A percentile compares a stretch with the other conserved stretches of the same genome.
phyloP scores from a whole-genome alignment of 2,888 invertebrate genomes.

The Lymantria dispar region DNA sequence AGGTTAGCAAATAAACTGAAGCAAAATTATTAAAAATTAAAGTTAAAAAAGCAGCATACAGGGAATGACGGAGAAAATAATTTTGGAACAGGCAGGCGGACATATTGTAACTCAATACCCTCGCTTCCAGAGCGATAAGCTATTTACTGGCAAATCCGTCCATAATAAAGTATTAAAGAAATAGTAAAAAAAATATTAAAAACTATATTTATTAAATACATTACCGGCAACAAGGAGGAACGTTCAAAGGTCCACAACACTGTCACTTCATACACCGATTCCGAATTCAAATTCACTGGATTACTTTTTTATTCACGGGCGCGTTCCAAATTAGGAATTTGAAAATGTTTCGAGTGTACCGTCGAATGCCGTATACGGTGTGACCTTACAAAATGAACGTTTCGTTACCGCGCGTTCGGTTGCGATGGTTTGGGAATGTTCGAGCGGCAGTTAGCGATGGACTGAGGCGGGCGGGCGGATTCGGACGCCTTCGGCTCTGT shows the following conservation, averaged over 20 bases:
- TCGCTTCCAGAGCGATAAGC: constrained; percentile 61
- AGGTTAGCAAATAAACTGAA: constrained; percentile 60
- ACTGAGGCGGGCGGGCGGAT: constrained; percentile 79
- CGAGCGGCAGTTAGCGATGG: constrained; percentile 74
- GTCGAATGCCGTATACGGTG: constrained; percentile 54
- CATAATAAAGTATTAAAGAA: constrained; percentile 39
- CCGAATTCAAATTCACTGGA: constrained; percentile 53
- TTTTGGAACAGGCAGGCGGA: constrained; percentile 70
- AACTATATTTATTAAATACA: constrained; percentile 25
- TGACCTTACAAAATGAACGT: constrained; percentile 64
- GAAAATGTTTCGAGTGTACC: constrained; percentile 40
- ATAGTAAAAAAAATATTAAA: constrained; percentile 42
- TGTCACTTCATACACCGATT: constrained; percentile 64
- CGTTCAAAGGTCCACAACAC: constrained; percentile 68
- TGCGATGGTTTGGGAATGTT: constrained; percentile 69
- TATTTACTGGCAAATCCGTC: constrained; percentile 41
- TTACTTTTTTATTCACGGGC: constrained; percentile 47
- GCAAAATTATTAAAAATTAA: constrained; percentile 27
- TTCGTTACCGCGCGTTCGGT: constrained; percentile 67
- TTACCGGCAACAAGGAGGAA: constrained; percentile 71
- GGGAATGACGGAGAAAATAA: constrained; percentile 56
- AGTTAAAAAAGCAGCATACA: constrained; percentile 45
- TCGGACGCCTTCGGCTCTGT: constrained; percentile 69
- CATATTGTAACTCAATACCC: constrained; percentile 76
- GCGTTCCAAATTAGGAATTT: constrained; percentile 56